Base-by-base conservation (phyloP, 2,888 invertebrate species). In the Dynastes tityus region DNA sequence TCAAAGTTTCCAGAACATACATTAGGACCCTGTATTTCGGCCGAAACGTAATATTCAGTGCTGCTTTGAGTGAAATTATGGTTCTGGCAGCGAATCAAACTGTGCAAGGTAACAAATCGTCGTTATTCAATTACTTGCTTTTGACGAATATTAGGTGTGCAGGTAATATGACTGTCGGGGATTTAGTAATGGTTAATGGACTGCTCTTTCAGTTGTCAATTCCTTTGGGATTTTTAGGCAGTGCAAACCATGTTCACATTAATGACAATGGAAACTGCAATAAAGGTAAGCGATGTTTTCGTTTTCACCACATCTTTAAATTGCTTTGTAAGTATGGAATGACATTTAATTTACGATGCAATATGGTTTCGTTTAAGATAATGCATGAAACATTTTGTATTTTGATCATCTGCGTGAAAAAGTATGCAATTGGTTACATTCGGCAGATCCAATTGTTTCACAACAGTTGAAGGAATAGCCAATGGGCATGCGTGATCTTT, bases 151-250 rank as follows among this genome's bases (percentile, higher is more conserved):
- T 45, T 45, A 45, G 45, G 37, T 76, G 83, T 87, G 53, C 88
- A 97, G 97, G 97, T 68, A 94, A 93, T 83, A 95, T 99, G 95
- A 97, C 98, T 0, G 97, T 99, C 22, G 99, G 98, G 32, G 99
- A 99, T 90, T 91, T 99, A 85, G 99, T 99, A 77, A 97, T 99
- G 97, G 98, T 99, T 76, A 99, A 99, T 90, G 99, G 96, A 6
- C 92, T 99, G 80, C 91, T 99, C 80, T 99, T 99, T 90, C 99
- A 99, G 91, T 91, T 99, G 77, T 98, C 98, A 6, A 93, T 99
- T 80, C 99, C 99, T 22, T 91, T 99, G 61, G 98, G 98, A 83
- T 99, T 99, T 90, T 92, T 99, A 68, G 99, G 98, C 79, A 98
- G 98, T 64, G 99, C 96, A 98, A 90, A 95, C 97, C 67, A 98